phyloP scores from a whole-genome alignment of 2,113 vertebrate species.

The Pterocles gutturalis region DNA sequence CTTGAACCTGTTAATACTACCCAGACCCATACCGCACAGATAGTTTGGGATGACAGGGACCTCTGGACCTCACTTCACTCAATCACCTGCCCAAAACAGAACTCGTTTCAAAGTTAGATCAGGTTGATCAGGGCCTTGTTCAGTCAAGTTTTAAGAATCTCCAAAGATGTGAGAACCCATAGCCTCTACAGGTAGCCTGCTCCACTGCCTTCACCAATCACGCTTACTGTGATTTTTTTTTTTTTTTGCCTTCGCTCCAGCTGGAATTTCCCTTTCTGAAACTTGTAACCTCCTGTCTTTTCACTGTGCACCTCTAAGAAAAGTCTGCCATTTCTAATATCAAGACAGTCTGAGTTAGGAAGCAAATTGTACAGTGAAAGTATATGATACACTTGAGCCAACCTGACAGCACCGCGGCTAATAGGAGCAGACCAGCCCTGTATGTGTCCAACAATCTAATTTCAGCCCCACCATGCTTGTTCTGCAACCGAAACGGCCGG shows the following conservation, averaged over 20 bases:
- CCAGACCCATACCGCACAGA: not conserved
- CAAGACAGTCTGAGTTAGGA: not conserved
- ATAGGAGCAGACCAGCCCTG: not conserved
- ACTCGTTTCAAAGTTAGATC: not conserved
- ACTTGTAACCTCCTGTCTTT: not conserved
- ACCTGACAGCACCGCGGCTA: conserved; percentile 21
- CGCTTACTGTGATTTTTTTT: not conserved
- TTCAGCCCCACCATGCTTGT: not conserved
- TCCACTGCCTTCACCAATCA: not conserved
- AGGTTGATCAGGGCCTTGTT: not conserved
- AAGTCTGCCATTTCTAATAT: not conserved
- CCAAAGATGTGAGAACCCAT: not conserved
- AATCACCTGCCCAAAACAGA: not conserved
- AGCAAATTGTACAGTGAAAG: conserved; percentile 5
- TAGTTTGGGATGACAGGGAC: not conserved
- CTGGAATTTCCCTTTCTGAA: not conserved
- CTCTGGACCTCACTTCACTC: not conserved
- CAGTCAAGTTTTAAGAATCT: not conserved
- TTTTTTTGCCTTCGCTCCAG: not conserved
- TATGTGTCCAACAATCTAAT: not conserved
- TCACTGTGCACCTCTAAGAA: not conserved
- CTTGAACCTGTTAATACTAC: not conserved
- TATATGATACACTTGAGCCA: not conserved
- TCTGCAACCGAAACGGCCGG: conserved; percentile 16
- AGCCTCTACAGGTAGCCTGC: not conserved